Base-by-base conservation (phyloP, 2,113 vertebrate species). In the Myiozetetes cayanensis region DNA sequence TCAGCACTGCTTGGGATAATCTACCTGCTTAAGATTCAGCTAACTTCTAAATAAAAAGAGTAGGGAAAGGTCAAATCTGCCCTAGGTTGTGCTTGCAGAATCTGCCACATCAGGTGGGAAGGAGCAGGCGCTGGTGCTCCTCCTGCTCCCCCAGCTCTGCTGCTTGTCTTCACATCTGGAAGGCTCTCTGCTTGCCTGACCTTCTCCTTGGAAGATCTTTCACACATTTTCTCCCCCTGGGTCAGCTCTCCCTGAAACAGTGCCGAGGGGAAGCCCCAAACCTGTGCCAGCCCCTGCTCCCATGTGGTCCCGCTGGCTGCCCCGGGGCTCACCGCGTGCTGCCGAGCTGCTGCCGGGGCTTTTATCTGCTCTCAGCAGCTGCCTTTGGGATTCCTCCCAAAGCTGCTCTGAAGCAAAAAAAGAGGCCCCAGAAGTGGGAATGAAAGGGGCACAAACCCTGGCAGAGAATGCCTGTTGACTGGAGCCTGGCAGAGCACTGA, bases 11-110 rank as follows among this genome's bases (percentile, higher is more conserved):
- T 37, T 28, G n/a, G 66, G 59, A 90, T 75, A 61, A 91, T 49
- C 61, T 18, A 66, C 77, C 92, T 94, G 94, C 79, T 96, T 92
- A 70, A 56, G 53, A 94, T 93, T 80, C 94, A 90, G 72, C 72
- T 77, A 92, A 74, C 71, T 92, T 90, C 61, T 19, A 81, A 88
- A 93, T 62, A 90, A 72, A 85, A 75, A 58, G 78, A 93, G 50
- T 2, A 66, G 14, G 46, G 82, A 96, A 96, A 96, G 91, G 94
- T 95, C 91, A 96, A 12, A 77, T 20, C 76, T 22, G 50, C 67
- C 79, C 46, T 8, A 25, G 59, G 78, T 55, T 65, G 79, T 28
- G 62, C 63, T 85, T 39, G 9, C 66, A 46, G 72, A 43, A 41
- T 61, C 58, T 47, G 62, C 82, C 76, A 37, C 1, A 0, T 41